Evolutionary conservation across 2,113 vertebrate genomes (phyloP).

Genomic region (Murina feae): DNA sequence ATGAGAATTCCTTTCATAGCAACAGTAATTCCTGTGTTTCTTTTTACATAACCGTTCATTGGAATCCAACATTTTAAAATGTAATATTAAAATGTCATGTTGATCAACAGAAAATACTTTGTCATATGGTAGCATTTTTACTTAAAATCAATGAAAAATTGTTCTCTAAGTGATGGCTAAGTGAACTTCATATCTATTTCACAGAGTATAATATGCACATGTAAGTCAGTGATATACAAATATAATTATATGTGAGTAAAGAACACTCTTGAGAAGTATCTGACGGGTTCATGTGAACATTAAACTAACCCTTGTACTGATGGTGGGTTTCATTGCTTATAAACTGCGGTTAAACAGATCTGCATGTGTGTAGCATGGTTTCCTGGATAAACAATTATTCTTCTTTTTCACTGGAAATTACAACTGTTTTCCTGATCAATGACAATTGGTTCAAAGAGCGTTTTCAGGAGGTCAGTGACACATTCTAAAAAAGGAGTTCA

Average conservation of each 20-base stretch:
- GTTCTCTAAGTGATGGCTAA: background rate
- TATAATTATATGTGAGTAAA: background rate
- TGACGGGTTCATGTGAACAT: background rate
- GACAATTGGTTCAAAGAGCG: slow-evolving; percentile 31
- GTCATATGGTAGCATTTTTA: background rate
- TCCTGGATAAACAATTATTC: background rate
- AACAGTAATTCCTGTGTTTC: background rate
- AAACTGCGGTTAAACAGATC: background rate
- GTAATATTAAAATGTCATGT: background rate
- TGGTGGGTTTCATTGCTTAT: background rate
- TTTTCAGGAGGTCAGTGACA: background rate
- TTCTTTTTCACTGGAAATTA: slow-evolving; percentile 33
- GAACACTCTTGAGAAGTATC: background rate
- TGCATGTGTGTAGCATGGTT: background rate
- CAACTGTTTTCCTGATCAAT: slow-evolving; percentile 25
- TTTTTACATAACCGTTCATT: background rate
- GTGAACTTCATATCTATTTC: background rate
- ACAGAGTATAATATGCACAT: background rate
- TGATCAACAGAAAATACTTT: background rate
- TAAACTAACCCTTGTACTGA: background rate
- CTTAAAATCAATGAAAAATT: background rate
- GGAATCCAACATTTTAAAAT: background rate
- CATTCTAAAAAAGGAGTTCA: background rate
- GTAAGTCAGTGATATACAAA: background rate
- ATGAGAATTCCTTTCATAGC: background rate